phyloP scores from a whole-genome alignment of 2,888 invertebrate species.

The Neuroscelio doddi region DNA sequence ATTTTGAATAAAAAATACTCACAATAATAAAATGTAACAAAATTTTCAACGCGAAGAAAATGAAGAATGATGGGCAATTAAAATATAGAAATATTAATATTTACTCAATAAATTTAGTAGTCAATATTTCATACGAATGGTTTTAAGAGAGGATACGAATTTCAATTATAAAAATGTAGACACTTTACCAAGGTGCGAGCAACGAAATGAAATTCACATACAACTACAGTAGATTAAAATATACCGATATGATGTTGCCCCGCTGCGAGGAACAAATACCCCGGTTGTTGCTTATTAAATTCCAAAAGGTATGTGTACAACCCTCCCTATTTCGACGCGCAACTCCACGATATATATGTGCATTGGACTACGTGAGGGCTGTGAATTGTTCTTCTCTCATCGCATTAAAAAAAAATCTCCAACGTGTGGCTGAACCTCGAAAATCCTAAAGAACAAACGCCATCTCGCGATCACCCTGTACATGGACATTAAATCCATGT shows the following conservation, averaged over 20 bases:
- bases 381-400: constrained; percentile 38
- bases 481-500: constrained; percentile 35
- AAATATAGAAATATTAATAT: too few species aligned
- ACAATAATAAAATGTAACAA: too few species aligned
- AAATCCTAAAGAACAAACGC: constrained; percentile 31
- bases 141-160: constrained; percentile 39
- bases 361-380: neutral
- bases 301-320: constrained; percentile 35
- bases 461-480: constrained; percentile 32
- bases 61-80: too few species aligned
- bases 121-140: too few species aligned
- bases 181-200: neutral
- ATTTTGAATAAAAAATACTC: too few species aligned
- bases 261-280: constrained; percentile 37
- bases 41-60: too few species aligned
- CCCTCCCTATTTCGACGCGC: constrained; percentile 21
- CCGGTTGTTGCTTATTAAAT: constrained; percentile 51
- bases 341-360: neutral
- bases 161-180: neutral
- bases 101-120: too few species aligned
- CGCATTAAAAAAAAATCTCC: constrained; percentile 51
- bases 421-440: constrained; percentile 45
- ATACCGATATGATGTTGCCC: constrained; percentile 21
- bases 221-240: constrained; percentile 30
- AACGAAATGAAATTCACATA: constrained; percentile 24